Evolutionary conservation across 2,888 invertebrate genomes (phyloP).

Genomic region (Amiota minor): DNA sequence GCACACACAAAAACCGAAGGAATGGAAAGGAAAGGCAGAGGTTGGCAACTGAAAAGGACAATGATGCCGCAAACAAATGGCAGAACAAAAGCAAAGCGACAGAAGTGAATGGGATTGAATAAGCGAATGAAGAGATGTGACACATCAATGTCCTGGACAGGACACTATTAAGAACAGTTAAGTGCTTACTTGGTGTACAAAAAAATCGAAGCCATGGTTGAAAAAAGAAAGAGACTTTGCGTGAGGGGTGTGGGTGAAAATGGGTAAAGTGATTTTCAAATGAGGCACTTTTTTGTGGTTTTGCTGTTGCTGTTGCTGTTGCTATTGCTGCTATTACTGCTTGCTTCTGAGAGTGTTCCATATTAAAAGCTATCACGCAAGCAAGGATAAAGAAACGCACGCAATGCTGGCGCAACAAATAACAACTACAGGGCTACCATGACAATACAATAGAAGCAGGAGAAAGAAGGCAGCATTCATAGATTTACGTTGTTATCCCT

Average conservation of each 20-base stretch:
- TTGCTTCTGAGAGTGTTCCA: slow-evolving; percentile 51
- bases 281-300: slow-evolving; percentile 43
- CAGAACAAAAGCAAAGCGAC: slow-evolving; percentile 50
- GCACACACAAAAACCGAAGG: slow-evolving; percentile 28
- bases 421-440: background rate
- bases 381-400: slow-evolving; percentile 63
- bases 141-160: slow-evolving; percentile 60
- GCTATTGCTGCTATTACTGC: slow-evolving; percentile 32
- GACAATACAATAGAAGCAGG: slow-evolving; percentile 10
- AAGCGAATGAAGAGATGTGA: slow-evolving; percentile 34
- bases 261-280: slow-evolving; percentile 65
- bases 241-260: background rate
- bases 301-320: slow-evolving; percentile 33
- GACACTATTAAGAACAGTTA: slow-evolving; percentile 46
- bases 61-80: slow-evolving; percentile 51
- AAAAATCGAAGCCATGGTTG: slow-evolving; percentile 51
- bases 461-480: slow-evolving; percentile 22
- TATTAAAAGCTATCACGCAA: slow-evolving; percentile 66
- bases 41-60: slow-evolving; percentile 43
- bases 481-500: slow-evolving; percentile 21
- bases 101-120: slow-evolving; percentile 18
- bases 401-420: slow-evolving; percentile 18
- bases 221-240: slow-evolving; percentile 28
- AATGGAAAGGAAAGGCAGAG: slow-evolving; percentile 46
- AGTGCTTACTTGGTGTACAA: background rate